Evolutionary conservation across 2,888 invertebrate genomes (phyloP).

Genomic region (Biston stratarius): DNA sequence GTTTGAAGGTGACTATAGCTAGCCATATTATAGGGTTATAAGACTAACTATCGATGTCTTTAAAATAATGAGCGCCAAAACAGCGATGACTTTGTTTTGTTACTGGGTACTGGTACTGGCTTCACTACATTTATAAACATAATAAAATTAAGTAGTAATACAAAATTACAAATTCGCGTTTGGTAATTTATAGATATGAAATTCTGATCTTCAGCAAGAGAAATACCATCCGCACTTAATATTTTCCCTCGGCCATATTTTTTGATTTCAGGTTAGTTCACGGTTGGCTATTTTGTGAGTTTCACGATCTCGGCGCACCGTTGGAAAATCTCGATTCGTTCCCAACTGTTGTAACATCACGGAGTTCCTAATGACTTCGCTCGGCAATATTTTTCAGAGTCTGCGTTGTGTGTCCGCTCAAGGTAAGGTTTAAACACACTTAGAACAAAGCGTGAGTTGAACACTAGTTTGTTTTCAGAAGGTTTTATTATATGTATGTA

Average conservation of each 20-base stretch:
- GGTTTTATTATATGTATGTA: too few relatives aligned
- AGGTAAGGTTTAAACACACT: too few relatives aligned
- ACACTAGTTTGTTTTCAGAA: neutral
- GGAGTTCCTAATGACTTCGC: slow-evolving; percentile 55
- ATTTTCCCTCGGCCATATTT: slow-evolving; percentile 33
- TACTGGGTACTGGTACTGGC: too few relatives aligned
- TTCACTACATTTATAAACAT: too few relatives aligned
- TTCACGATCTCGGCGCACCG: slow-evolving; percentile 28
- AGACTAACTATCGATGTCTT: too few relatives aligned
- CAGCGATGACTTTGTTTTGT: too few relatives aligned
- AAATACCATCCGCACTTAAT: slow-evolving; percentile 16
- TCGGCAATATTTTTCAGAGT: slow-evolving; percentile 55
- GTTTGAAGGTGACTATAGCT: too few relatives aligned
- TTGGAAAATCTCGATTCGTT: slow-evolving; percentile 37
- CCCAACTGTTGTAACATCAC: slow-evolving; percentile 43
- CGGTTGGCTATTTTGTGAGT: slow-evolving; percentile 27
- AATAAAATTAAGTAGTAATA: too few relatives aligned
- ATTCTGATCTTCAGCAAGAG: slow-evolving; percentile 9
- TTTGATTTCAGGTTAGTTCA: slow-evolving; percentile 24
- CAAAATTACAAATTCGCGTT: neutral
- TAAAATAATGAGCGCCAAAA: too few relatives aligned
- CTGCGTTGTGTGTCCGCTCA: slow-evolving; percentile 31
- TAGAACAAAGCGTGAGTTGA: neutral
- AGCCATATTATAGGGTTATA: too few relatives aligned
- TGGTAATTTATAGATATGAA: neutral